These are phyloP conservation scores for Ranitomeya imitator DNA, from an alignment of 2,113 vertebrate species.

Conservation along the genomic window DNA sequence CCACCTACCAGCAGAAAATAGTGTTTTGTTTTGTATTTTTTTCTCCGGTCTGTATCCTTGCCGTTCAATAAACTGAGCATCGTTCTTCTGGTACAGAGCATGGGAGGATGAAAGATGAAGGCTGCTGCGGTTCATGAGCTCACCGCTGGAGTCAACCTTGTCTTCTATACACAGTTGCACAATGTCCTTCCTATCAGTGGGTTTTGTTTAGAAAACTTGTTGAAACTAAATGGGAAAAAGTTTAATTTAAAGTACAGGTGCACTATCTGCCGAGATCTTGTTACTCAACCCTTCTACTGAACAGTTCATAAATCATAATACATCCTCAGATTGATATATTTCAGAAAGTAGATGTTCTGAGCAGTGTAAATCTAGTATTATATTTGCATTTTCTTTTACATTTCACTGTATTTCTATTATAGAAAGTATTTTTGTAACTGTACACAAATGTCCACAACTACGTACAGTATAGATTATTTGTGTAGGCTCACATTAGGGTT, in stretches of 20 bases:
- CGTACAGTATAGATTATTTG: too few species aligned
- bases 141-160: not conserved
- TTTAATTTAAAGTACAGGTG: not conserved
- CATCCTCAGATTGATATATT: not conserved
- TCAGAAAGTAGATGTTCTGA: too few species aligned
- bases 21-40: not conserved
- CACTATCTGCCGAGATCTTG: too few species aligned
- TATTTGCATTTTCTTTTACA: not conserved
- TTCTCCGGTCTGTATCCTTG: not conserved
- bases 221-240: too few species aligned
- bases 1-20: not conserved
- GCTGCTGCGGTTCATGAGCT: not conserved
- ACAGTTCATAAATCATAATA: not conserved
- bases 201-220: not conserved
- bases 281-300: not conserved
- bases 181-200: not conserved
- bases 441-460: too few species aligned
- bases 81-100: slow-evolving; percentile 17
- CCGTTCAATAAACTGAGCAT: slow-evolving; percentile 21
- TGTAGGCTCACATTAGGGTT: too few species aligned
- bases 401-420: not conserved
- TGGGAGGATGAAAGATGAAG: slow-evolving; percentile 30
- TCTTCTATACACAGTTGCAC: not conserved
- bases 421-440: too few species aligned
- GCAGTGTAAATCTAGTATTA: too few species aligned